These are phyloP conservation scores for Gastracanthus pulcherrimus DNA, from an alignment of 2,888 invertebrate species.

Conservation along the genomic window DNA sequence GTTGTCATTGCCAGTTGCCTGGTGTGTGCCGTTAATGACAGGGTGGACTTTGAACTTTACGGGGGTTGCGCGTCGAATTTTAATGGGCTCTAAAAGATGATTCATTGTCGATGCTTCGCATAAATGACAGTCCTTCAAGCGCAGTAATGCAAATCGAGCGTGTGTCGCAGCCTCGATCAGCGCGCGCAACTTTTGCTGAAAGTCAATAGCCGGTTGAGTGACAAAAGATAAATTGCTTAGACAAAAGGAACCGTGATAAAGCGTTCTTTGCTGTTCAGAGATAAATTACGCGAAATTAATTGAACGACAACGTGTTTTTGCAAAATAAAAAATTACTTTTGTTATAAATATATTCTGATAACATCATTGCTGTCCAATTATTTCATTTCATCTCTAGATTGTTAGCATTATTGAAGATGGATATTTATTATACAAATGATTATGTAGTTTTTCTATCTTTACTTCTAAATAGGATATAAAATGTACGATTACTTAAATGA, in stretches of 20 bases:
- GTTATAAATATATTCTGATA: too few species aligned
- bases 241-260: not conserved
- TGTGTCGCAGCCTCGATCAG: constrained; percentile 26
- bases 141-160: constrained; percentile 51
- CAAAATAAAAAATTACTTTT: too few species aligned
- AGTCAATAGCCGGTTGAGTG: constrained; percentile 28
- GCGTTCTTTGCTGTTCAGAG: not conserved
- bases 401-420: too few species aligned
- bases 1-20: constrained; percentile 55
- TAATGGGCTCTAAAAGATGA: constrained; percentile 58
- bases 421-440: too few species aligned
- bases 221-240: constrained; percentile 38
- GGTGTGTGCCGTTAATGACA: constrained; percentile 54
- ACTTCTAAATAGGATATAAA: too few species aligned
- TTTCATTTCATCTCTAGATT: too few species aligned
- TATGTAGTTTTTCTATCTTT: too few species aligned
- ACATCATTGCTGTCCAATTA: too few species aligned
- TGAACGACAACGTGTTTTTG: too few species aligned
- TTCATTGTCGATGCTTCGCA: constrained; percentile 51
- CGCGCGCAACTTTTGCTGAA: constrained; percentile 35
- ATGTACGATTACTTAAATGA: too few species aligned
- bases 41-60: constrained; percentile 54
- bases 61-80: constrained; percentile 55
- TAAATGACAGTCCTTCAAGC: constrained; percentile 54
- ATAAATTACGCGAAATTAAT: too few species aligned